Evolutionary conservation across 2,113 vertebrate species (phyloP), one percentile per base, ranked within the genome.

Genomic region (Collichthys lucidus): DNA sequence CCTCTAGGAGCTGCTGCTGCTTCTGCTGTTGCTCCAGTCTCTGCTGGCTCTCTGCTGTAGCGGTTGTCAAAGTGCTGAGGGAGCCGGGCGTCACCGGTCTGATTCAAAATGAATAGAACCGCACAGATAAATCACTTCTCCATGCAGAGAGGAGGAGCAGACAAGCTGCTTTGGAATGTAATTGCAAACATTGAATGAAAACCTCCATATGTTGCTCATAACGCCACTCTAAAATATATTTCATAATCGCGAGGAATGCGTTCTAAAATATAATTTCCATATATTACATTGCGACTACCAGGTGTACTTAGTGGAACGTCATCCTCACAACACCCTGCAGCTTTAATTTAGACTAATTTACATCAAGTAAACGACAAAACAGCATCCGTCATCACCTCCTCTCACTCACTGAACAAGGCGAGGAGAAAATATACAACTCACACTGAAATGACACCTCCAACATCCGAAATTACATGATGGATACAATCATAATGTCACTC

Each of bases 51-150:
- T 40, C 80, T 19, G 69, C 88, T 64, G 79, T 53, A 71, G 15
- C 35, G 0, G 42, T 78, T 85, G 86, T 91, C 86, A 89, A 24
- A 72, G 79, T 11, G 55, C 82, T 67, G 77, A 85, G 86, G 85
- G 82, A 86, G 72, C 77, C 71, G 46, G n/a, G 82, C 86, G 17
- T 82, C 88, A 81, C 52, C 29, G 55, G 3, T 68, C 71, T n/a
- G 84, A 86, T 73, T 87, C 82, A 68, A 20, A 82, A 86, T 68
- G 77, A 81, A 87, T 67, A 66, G 67, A 55, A 74, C 14, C 9
- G 10, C 74, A 4, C 86, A 89, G 88, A 90, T 90, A 83, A 90
- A 92, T 89, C 87, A 88, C 76, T 62, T 31, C 88, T 76, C 77
- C 78, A 73, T 52, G 82, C 82, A 74, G 81, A 86, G 79, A 57